Evolutionary conservation across 2,113 vertebrate genomes (phyloP).

Genomic region (Gyps fulvus): DNA sequence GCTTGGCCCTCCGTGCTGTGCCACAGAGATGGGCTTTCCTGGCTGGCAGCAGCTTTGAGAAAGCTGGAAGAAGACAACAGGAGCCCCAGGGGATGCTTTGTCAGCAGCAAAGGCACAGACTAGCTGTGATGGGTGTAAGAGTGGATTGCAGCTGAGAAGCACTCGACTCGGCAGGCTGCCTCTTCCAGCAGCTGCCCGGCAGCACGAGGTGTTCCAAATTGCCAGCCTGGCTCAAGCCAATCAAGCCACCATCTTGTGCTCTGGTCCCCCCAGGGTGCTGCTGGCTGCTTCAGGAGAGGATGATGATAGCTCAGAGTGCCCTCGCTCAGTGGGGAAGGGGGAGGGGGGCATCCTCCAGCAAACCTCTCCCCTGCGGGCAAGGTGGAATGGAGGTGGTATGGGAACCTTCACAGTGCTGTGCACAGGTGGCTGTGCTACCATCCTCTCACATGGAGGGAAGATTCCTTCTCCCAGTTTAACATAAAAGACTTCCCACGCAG

Average conservation of each 20-base stretch:
- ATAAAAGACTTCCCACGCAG: neutral
- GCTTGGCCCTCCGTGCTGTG: neutral
- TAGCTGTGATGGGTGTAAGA: neutral
- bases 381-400: neutral
- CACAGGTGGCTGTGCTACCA: neutral
- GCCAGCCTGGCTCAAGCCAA: neutral
- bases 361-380: neutral
- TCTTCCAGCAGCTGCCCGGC: neutral
- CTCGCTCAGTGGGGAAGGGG: neutral
- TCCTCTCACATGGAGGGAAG: neutral
- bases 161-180: neutral
- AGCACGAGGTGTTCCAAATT: neutral
- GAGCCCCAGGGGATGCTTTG: neutral
- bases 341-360: neutral
- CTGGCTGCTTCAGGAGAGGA: neutral
- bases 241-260: neutral
- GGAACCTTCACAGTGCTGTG: neutral
- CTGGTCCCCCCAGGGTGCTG: neutral
- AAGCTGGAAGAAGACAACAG: conserved; percentile 27
- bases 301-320: neutral
- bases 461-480: neutral
- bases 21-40: neutral
- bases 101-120: conserved; percentile 9
- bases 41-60: conserved; percentile 51
- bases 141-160: neutral